Evolutionary conservation across 2,797 vertebrate species (phyloP).

Genomic region (Diplodus puntazzo): DNA sequence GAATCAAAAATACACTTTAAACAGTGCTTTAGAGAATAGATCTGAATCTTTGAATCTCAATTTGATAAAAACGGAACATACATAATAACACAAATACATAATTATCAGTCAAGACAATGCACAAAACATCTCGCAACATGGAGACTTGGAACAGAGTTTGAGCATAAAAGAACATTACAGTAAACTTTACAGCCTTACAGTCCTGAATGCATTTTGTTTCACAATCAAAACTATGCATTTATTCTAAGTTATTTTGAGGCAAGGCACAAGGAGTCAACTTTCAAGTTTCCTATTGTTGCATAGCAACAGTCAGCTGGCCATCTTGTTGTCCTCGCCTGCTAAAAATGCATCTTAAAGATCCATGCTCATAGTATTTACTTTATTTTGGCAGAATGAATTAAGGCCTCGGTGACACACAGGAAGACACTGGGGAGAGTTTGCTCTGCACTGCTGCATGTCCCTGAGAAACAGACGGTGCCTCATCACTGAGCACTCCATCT

Average conservation of each 20-base stretch:
- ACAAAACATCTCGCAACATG: conserved; percentile 31
- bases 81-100: not conserved
- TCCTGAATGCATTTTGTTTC: not conserved
- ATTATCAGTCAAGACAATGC: conserved; percentile 6
- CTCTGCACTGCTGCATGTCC: conserved; percentile 12
- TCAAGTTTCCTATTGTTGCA: conserved; percentile 65
- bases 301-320: conserved; percentile 69
- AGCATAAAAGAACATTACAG: not conserved
- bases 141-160: conserved; percentile 1
- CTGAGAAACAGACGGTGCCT: conserved; percentile 20
- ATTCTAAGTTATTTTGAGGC: conserved; percentile 51
- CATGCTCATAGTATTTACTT: conserved; percentile 51
- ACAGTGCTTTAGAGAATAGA: not conserved
- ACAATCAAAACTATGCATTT: conserved; percentile 5
- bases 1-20: not conserved
- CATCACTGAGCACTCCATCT: conserved; percentile 31
- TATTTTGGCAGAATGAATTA: conserved; percentile 33
- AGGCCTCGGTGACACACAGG: conserved; percentile 23
- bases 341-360: conserved; percentile 60
- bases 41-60: not conserved
- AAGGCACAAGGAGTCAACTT: conserved; percentile 40
- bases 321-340: conserved; percentile 49
- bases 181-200: not conserved
- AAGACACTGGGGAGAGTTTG: not conserved
- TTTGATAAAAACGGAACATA: not conserved